phyloP scores from a whole-genome alignment of 2,888 invertebrate genomes.

The Agriotes lineatus region DNA sequence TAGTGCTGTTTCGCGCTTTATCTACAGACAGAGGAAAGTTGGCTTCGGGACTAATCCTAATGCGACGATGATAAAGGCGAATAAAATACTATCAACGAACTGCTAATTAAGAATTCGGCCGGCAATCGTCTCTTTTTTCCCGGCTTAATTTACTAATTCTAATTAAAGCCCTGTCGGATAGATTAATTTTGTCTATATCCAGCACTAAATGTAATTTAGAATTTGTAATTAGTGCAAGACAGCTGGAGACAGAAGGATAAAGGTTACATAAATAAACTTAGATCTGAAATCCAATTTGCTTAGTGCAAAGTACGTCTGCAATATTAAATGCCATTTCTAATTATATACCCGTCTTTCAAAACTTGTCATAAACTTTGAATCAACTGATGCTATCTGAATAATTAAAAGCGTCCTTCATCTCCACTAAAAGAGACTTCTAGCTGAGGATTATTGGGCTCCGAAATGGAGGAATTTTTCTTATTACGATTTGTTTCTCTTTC shows the following conservation, averaged over 20 bases:
- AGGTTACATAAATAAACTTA: slow-evolving; percentile 33
- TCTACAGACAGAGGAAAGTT: too few species aligned
- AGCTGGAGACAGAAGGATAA: slow-evolving; percentile 19
- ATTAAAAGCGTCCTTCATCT: slow-evolving; percentile 39
- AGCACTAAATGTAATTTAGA: slow-evolving; percentile 11
- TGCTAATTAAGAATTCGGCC: neutral
- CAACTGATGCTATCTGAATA: slow-evolving; percentile 40
- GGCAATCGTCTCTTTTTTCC: neutral
- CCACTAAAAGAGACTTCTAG: slow-evolving; percentile 29
- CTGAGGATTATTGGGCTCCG: slow-evolving; percentile 28
- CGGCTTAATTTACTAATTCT: too few species aligned
- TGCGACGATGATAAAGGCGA: too few species aligned
- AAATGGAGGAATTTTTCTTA: slow-evolving; percentile 16
- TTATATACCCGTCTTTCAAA: slow-evolving; percentile 40
- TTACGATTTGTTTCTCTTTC: slow-evolving; percentile 25
- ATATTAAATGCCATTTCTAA: slow-evolving; percentile 39
- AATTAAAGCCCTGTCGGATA: too few species aligned
- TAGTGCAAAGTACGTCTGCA: slow-evolving; percentile 38
- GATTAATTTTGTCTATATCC: neutral
- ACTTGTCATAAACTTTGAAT: slow-evolving; percentile 37
- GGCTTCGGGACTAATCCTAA: too few species aligned
- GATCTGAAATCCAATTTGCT: slow-evolving; percentile 33
- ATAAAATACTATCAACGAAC: too few species aligned
- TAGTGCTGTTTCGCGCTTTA: slow-evolving; percentile 9
- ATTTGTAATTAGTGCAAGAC: slow-evolving; percentile 5